Evolutionary conservation across 2,113 vertebrate species (phyloP).

Genomic region (Dipodomys ordii): DNA sequence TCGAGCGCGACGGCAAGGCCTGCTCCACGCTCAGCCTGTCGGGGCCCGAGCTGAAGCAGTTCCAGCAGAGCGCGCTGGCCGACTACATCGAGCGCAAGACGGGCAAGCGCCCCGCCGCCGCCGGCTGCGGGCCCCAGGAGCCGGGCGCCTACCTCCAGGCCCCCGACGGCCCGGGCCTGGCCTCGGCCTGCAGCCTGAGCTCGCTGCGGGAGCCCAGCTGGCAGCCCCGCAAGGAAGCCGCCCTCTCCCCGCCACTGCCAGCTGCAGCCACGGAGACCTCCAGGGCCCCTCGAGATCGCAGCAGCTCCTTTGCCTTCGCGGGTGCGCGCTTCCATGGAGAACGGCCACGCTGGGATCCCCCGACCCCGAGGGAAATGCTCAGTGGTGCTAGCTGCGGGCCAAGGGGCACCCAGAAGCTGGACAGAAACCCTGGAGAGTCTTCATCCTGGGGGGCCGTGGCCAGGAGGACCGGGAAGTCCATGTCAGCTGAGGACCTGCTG

Average conservation of each 20-base stretch:
- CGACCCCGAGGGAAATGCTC: conserved; percentile 56
- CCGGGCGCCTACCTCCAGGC: conserved; percentile 84
- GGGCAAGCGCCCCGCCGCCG: conserved; percentile 78
- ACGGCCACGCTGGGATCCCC: conserved; percentile 68
- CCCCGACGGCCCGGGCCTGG: conserved; percentile 87
- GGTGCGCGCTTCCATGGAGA: conserved; percentile 64
- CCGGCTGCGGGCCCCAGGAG: conserved; percentile 65
- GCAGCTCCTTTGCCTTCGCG: conserved; percentile 73
- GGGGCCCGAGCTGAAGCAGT: conserved; percentile 91
- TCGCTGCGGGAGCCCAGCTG: conserved; percentile 91
- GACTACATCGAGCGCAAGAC: conserved; percentile 95
- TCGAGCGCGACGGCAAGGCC: conserved; percentile 89
- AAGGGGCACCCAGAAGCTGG: conserved; percentile 61
- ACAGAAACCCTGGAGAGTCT: conserved; percentile 76
- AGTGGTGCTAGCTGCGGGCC: not conserved
- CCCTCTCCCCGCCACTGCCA: conserved; percentile 65
- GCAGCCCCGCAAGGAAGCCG: conserved; percentile 72
- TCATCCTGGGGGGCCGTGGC: not conserved
- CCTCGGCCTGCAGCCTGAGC: conserved; percentile 90
- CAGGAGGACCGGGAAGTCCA: conserved; percentile 88
- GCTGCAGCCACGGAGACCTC: conserved; percentile 78
- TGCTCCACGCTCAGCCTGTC: conserved; percentile 86
- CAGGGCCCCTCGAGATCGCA: conserved; percentile 62
- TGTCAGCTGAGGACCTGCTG: conserved; percentile 93
- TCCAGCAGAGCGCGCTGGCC: conserved; percentile 94